Conservation (phyloP, 2,797 vertebrate species). For the Brachyrhaphis roseni region DNA sequence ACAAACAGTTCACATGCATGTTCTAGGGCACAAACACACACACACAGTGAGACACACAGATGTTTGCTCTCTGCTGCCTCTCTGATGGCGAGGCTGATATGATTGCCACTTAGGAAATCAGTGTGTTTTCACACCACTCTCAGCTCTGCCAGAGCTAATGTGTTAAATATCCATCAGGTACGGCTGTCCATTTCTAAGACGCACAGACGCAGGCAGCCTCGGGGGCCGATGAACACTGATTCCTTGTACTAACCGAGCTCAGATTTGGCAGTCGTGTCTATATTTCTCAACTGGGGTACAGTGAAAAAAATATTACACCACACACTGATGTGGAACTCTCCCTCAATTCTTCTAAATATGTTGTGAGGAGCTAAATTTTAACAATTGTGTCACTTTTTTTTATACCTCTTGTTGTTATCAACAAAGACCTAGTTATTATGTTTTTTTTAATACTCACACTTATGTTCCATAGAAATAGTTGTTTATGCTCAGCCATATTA, state of each 20-base stretch:
- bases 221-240: constrained; percentile 71
- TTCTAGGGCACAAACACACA: constrained; percentile 36
- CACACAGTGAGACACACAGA: constrained; percentile 70
- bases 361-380: constrained; percentile 38
- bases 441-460: constrained; percentile 9
- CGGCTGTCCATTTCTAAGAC: constrained; percentile 77
- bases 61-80: constrained; percentile 79
- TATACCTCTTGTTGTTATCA: constrained; percentile 28
- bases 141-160: constrained; percentile 79
- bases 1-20: constrained; percentile 30
- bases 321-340: constrained; percentile 55
- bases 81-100: constrained; percentile 76
- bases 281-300: constrained; percentile 69
- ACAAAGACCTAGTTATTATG: constrained; percentile 15
- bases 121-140: constrained; percentile 80
- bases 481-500: constrained; percentile 37
- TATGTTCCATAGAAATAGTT: constrained; percentile 26
- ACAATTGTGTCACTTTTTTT: constrained; percentile 36
- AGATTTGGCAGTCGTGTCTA: constrained; percentile 54
- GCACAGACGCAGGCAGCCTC: constrained; percentile 58
- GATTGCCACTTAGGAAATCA: constrained; percentile 83
- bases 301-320: constrained; percentile 48
- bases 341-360: constrained; percentile 60
- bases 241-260: constrained; percentile 70
- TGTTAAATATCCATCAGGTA: constrained; percentile 80